phyloP scores from a whole-genome alignment of 2,888 invertebrate genomes.

The Tromatobia lineatoria region DNA sequence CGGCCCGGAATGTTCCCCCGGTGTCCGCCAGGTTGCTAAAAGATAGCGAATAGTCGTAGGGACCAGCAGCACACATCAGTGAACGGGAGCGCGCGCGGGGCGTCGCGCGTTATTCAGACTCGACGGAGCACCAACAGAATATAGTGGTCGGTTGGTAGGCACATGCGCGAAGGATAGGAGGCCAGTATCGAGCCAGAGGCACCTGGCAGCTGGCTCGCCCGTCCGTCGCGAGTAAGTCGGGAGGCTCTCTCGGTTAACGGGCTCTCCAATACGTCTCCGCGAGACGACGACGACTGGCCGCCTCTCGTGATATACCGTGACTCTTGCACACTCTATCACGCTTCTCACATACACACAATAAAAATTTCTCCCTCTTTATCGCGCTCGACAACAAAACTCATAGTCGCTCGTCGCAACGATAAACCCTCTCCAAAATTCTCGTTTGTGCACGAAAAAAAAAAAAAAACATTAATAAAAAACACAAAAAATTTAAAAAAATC shows the following conservation, averaged over 20 bases:
- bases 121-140: slow-evolving; percentile 15
- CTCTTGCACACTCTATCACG: neutral
- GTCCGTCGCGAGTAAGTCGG: slow-evolving; percentile 72
- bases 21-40: neutral
- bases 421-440: neutral
- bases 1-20: neutral
- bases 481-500: too few species aligned
- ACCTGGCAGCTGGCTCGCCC: slow-evolving; percentile 77
- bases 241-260: slow-evolving; percentile 61
- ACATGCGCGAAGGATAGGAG: slow-evolving; percentile 81
- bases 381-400: neutral
- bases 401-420: neutral
- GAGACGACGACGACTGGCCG: slow-evolving; percentile 24
- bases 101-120: slow-evolving; percentile 22
- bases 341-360: neutral
- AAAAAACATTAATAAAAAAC: neutral
- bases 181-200: slow-evolving; percentile 84
- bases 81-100: slow-evolving; percentile 3
- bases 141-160: slow-evolving; percentile 62
- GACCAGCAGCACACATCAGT: neutral
- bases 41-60: neutral
- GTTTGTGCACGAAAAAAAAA: neutral
- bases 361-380: neutral
- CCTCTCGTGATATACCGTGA: slow-evolving; percentile 39
- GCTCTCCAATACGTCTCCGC: slow-evolving; percentile 52